These are phyloP conservation scores for Plagodis pulveraria DNA, from an alignment of 2,888 invertebrate species.

Conservation along the genomic window DNA sequence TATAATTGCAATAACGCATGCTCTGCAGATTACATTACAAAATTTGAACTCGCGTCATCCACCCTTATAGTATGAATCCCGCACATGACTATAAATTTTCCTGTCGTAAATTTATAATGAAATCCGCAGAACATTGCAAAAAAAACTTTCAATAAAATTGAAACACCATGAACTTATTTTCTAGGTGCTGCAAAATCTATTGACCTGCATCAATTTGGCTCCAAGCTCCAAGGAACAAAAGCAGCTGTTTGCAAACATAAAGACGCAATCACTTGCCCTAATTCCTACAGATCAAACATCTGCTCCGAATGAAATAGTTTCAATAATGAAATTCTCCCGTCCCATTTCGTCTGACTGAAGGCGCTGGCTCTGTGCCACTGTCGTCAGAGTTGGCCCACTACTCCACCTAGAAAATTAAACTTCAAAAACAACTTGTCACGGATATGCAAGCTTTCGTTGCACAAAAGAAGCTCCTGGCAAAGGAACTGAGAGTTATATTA, in stretches of 20 bases:
- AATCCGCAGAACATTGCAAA: too few species aligned
- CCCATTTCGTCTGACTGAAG: constrained; percentile 55
- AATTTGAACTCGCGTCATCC: too few species aligned
- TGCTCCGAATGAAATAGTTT: constrained; percentile 60
- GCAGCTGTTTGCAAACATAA: constrained; percentile 18
- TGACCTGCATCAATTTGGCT: not conserved
- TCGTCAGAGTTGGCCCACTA: constrained; percentile 52
- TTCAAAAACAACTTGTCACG: constrained; percentile 17
- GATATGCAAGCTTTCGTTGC: not conserved
- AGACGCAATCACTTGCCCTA: constrained; percentile 22
- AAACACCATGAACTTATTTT: not conserved
- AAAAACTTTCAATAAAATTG: too few species aligned
- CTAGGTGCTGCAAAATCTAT: not conserved
- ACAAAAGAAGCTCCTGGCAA: not conserved
- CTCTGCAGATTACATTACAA: too few species aligned
- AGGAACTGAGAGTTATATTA: not conserved
- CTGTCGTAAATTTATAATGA: too few species aligned
- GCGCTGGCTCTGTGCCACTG: constrained; percentile 69
- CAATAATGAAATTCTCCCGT: constrained; percentile 72
- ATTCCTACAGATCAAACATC: constrained; percentile 40
- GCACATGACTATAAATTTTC: too few species aligned
- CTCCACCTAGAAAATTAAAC: constrained; percentile 44
- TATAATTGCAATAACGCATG: too few species aligned
- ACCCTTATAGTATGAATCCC: too few species aligned
- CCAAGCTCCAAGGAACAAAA: not conserved